Evolutionary conservation across 2,888 invertebrate species (phyloP).

Genomic region (Heliconius ismenius): DNA sequence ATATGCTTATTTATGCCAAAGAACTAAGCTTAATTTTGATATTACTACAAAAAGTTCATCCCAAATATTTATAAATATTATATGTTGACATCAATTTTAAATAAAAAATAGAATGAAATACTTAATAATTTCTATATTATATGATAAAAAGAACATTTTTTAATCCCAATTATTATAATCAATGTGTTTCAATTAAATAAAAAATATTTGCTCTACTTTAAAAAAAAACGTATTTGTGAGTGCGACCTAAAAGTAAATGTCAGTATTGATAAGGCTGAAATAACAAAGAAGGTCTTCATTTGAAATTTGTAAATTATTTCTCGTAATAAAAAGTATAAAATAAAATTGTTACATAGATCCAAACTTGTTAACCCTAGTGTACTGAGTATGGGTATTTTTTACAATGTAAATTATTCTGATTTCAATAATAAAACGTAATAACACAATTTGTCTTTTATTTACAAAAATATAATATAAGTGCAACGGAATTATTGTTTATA

Average conservation of each 20-base stretch:
- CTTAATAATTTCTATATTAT: not conserved
- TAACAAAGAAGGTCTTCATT: conserved; percentile 1
- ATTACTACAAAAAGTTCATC: conserved; percentile 18
- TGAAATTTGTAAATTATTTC: conserved; percentile 30
- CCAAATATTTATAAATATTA: conserved; percentile 12
- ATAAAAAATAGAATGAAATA: not conserved
- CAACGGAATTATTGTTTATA: not conserved
- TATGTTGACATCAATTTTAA: not conserved
- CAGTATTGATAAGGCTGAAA: conserved; percentile 30
- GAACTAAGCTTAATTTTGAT: conserved; percentile 38
- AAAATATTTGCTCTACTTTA: not conserved
- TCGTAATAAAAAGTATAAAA: conserved; percentile 26
- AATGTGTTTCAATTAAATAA: conserved; percentile 2
- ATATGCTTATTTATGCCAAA: conserved; percentile 39
- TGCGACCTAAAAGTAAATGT: conserved; percentile 7
- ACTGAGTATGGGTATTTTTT: conserved; percentile 81
- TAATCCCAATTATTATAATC: not conserved
- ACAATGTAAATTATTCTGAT: conserved; percentile 82
- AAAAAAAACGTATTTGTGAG: not conserved
- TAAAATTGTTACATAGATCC: conserved; percentile 68
- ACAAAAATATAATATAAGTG: not conserved
- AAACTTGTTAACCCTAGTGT: conserved; percentile 74
- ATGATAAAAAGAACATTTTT: not conserved
- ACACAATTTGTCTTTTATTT: conserved; percentile 57
- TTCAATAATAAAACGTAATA: conserved; percentile 79